Percentiles rank a stretch among this genome's conserved stretches.
phyloP scores from a whole-genome alignment of 1,140 invertebrate genomes.

The Camponotus vicinus region DNA sequence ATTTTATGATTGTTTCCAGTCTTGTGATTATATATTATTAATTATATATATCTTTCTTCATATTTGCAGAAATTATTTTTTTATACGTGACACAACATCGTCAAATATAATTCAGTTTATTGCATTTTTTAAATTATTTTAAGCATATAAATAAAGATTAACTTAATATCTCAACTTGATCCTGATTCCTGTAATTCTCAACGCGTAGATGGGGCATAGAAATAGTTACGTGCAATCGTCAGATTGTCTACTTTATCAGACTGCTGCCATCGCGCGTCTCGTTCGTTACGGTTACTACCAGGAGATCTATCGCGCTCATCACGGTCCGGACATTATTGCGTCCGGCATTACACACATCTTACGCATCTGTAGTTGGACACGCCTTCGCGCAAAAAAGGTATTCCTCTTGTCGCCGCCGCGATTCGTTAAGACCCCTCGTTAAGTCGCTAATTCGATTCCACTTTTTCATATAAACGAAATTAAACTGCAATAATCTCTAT shows the following conservation, averaged over 20 bases:
- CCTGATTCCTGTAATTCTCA: not conserved
- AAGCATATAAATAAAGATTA: not conserved
- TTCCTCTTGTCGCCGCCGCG: slow-evolving; percentile 52
- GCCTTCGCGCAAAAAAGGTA: slow-evolving; percentile 41
- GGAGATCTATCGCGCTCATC: slow-evolving; percentile 69
- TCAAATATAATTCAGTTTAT: not conserved
- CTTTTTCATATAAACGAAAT: slow-evolving; percentile 30
- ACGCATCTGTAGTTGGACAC: slow-evolving; percentile 28
- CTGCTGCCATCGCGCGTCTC: slow-evolving; percentile 64
- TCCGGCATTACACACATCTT: slow-evolving; percentile 48
- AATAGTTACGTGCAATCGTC: slow-evolving; percentile 45
- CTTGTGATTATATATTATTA: not conserved
- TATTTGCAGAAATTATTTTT: not conserved
- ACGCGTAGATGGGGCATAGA: slow-evolving; percentile 28
- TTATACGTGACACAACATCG: not conserved
- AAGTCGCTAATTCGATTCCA: slow-evolving; percentile 30
- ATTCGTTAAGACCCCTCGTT: slow-evolving; percentile 71
- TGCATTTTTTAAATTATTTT: not conserved
- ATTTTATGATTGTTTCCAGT: not conserved
- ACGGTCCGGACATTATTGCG: slow-evolving; percentile 63
- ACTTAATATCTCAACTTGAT: not conserved
- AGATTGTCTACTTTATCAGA: slow-evolving; percentile 29
- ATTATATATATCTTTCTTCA: not conserved
- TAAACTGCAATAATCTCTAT: not conserved
- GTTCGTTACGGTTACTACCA: slow-evolving; percentile 72